Percentiles rank a stretch among this genome's conserved stretches.
Conservation (phyloP, 2,797 vertebrate species). For the Schizothorax lantsangensis region DNA sequence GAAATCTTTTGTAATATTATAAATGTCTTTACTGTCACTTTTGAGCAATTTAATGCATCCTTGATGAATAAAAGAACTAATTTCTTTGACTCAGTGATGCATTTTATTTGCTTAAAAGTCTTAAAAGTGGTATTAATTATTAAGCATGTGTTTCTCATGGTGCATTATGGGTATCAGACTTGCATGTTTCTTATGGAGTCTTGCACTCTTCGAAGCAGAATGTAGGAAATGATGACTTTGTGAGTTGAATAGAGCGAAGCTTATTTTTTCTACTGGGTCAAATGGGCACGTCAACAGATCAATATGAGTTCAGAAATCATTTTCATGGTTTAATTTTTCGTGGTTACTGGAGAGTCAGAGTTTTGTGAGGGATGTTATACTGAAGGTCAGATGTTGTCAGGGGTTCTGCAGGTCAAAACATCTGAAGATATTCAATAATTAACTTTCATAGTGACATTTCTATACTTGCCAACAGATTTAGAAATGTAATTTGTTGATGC, state of each 20-base stretch:
- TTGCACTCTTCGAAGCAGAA: background rate
- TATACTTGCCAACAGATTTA: background rate
- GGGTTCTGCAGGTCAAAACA: background rate
- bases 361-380: conserved; percentile 51
- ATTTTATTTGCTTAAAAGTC: background rate
- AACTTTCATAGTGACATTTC: conserved; percentile 7
- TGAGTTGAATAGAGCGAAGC: background rate
- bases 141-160: background rate
- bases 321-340: background rate
- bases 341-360: background rate
- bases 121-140: background rate
- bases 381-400: conserved; percentile 7
- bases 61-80: background rate
- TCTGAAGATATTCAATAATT: background rate
- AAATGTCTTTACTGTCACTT: background rate
- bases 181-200: background rate
- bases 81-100: background rate
- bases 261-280: background rate
- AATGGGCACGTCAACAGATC: background rate
- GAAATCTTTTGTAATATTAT: background rate
- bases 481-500: background rate
- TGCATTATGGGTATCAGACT: background rate
- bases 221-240: background rate
- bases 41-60: background rate
- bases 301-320: background rate